These are phyloP conservation scores for human (Homo sapiens) DNA, from an alignment of 2,113 vertebrate genomes.

Conservation along the genomic window GRCh38 chr7:21423001-21423500, in stretches of 20 bases:
- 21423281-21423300: neutral
- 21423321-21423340: too few species aligned
- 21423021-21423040: conserved; percentile 49
- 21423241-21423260: neutral
- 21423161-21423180: neutral
- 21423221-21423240: neutral
- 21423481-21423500: too few species aligned
- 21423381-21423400: neutral
- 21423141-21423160: neutral
- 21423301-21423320: too few species aligned
- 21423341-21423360: neutral
- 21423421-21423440: too few species aligned
- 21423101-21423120: neutral
- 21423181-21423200: neutral
- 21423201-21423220: neutral
- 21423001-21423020: neutral
- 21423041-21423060: neutral
- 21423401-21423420: too few species aligned
- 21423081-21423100: neutral
- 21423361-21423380: neutral
- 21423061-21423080: neutral
- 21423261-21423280: neutral
- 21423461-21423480: too few species aligned
- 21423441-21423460: too few species aligned
- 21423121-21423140: neutral